Conservation (phyloP, 53 echinoderm and acorn worm genomes). For the Pentamera pediparva region DNA sequence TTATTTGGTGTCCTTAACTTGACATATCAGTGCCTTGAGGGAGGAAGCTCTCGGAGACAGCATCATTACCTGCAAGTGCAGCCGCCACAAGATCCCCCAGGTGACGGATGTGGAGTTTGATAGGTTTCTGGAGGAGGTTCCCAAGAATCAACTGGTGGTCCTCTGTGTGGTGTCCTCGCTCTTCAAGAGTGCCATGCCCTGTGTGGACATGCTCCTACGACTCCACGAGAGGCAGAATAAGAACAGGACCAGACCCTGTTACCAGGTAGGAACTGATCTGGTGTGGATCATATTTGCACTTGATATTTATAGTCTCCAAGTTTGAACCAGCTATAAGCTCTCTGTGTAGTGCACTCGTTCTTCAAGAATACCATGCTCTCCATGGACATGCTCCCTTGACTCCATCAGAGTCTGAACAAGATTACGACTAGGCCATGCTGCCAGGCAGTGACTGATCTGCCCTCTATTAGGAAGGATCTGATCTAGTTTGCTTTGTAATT, state of each 20-base stretch:
- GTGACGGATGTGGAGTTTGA: slow-evolving; percentile 85
- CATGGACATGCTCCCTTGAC: no score
- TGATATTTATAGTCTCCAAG: no score
- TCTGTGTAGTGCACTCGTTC: no score
- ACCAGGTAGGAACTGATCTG: slow-evolving; percentile 50
- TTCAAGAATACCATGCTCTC: no score
- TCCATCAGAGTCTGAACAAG: no score
- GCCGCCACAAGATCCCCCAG: slow-evolving; percentile 75
- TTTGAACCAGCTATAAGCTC: no score
- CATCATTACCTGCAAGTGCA: slow-evolving; percentile 68
- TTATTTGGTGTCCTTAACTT: not conserved
- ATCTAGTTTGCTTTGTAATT: no score
- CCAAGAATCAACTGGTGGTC: slow-evolving; percentile 76
- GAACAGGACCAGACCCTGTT: slow-evolving; percentile 94
- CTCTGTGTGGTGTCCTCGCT: slow-evolving; percentile 77
- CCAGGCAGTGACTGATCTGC: no score
- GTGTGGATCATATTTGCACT: not conserved
- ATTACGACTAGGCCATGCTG: no score
- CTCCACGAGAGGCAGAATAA: slow-evolving; percentile 76
- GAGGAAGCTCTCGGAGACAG: slow-evolving; percentile 77
- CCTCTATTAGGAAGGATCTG: no score
- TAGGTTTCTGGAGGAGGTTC: slow-evolving; percentile 56
- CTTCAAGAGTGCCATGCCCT: slow-evolving; percentile 64
- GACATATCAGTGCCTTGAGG: slow-evolving; percentile 55
- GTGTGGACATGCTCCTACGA: slow-evolving; percentile 68